These are phyloP conservation scores for Crotalus horridus DNA, from an alignment of 2,113 vertebrate genomes.

Conservation along the genomic window DNA sequence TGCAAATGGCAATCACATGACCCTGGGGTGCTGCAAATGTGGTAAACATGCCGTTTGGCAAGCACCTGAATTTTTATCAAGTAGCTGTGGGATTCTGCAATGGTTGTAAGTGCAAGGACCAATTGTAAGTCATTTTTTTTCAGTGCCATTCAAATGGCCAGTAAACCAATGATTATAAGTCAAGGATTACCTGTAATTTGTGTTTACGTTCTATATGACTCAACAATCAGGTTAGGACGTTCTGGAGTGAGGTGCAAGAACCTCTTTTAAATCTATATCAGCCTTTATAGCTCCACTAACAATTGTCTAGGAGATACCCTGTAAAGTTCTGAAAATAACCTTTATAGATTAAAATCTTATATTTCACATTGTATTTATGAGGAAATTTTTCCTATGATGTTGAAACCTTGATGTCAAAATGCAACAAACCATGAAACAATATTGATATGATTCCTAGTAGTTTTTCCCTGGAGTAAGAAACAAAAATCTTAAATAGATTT, in stretches of 20 bases:
- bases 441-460: background rate
- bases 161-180: background rate
- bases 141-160: background rate
- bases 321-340: background rate
- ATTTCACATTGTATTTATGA: background rate
- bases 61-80: background rate
- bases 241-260: background rate
- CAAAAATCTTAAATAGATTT: background rate
- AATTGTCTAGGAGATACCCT: background rate
- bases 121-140: background rate
- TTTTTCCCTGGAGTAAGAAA: background rate
- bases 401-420: background rate
- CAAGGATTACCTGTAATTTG: background rate
- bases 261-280: background rate
- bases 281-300: background rate
- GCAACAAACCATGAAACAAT: background rate
- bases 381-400: background rate
- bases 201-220: background rate
- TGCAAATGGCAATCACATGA: background rate
- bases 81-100: background rate
- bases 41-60: background rate
- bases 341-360: background rate
- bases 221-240: background rate
- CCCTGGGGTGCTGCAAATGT: background rate
- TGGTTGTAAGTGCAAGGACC: background rate